A percentile compares a stretch with the other conserved stretches of the same genome.
These are phyloP conservation scores for Corythaixoides concolor DNA, from an alignment of 2,113 vertebrate species.

Conservation along the genomic window DNA sequence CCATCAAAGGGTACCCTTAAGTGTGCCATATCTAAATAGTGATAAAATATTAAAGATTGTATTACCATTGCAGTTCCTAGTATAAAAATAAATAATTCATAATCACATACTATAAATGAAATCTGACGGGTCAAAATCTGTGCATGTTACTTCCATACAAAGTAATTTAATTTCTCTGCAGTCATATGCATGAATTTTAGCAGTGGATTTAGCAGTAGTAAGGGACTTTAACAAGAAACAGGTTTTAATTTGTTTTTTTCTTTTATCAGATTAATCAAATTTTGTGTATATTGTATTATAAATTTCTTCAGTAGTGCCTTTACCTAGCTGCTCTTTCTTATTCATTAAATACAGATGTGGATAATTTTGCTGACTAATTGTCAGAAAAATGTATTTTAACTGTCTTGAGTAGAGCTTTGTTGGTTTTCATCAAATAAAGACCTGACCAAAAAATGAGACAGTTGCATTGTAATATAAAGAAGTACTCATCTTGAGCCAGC, in stretches of 20 bases:
- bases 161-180: background rate
- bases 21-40: background rate
- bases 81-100: background rate
- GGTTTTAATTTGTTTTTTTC: background rate
- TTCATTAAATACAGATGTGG: background rate
- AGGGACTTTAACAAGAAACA: background rate
- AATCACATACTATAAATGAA: background rate
- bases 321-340: background rate
- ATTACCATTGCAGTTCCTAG: background rate
- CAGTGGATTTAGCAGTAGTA: background rate
- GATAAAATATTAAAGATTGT: background rate
- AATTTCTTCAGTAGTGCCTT: background rate
- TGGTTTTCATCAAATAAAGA: background rate
- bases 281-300: background rate
- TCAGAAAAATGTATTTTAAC: background rate
- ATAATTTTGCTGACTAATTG: background rate
- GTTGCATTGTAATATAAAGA: background rate
- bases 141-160: background rate
- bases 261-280: background rate
- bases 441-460: background rate
- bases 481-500: background rate
- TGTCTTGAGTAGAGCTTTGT: background rate
- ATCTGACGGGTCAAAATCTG: background rate
- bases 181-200: background rate
- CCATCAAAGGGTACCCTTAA: background rate